phyloP scores from a whole-genome alignment of 2,113 vertebrate species.

The Pomatorhinus ruficollis region DNA sequence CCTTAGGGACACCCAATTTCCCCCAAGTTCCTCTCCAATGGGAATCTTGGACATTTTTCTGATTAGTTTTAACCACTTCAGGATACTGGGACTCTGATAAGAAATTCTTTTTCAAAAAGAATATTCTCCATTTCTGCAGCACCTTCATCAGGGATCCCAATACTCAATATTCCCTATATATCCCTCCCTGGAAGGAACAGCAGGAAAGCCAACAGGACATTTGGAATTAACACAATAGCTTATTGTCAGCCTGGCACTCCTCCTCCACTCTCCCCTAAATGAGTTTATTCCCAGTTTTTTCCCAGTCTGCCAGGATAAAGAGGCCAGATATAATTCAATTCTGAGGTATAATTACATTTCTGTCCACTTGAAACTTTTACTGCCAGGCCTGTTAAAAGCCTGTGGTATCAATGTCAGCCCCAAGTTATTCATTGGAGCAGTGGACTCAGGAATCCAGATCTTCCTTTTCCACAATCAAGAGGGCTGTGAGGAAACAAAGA shows the following conservation, averaged over 20 bases:
- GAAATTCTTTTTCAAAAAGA: not conserved
- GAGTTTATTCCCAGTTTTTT: not conserved
- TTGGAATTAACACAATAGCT: not conserved
- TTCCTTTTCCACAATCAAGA: not conserved
- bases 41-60: not conserved
- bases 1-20: not conserved
- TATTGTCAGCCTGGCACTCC: not conserved
- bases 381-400: not conserved
- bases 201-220: not conserved
- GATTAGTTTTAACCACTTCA: not conserved
- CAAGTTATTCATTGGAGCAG: not conserved
- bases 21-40: not conserved
- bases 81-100: not conserved
- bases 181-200: not conserved
- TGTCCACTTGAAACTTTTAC: not conserved
- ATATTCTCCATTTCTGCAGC: not conserved
- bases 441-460: not conserved
- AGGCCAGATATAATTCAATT: not conserved
- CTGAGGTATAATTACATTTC: not conserved
- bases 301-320: not conserved
- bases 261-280: not conserved
- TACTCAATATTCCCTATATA: not conserved
- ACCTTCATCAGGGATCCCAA: not conserved
- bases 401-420: not conserved
- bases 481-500: conserved; percentile 62